Evolutionary conservation across 64 coral and sea anemone species (phyloP).

Genomic region (Orbicella faveolata): DNA sequence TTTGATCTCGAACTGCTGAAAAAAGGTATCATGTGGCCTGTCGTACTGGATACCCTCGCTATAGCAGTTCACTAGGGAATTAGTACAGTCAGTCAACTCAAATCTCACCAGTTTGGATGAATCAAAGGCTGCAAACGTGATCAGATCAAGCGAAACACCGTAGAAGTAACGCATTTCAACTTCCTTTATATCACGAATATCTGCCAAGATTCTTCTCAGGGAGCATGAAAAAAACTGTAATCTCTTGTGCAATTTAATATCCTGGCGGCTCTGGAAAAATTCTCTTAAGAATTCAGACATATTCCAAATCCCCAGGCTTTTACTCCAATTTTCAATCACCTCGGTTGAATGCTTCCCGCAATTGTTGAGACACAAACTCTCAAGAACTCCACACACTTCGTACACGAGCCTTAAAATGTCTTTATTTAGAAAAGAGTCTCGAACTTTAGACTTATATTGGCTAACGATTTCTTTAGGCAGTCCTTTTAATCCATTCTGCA

Average conservation of each 20-base stretch:
- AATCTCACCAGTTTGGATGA: constrained; percentile 4
- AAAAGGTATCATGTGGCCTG: neutral
- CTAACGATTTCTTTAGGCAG: neutral
- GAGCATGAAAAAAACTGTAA: neutral
- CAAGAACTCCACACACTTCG: neutral
- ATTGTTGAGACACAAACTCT: neutral
- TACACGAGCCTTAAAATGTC: neutral
- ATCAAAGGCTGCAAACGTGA: neutral
- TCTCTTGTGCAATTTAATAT: neutral
- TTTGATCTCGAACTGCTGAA: too few relatives aligned
- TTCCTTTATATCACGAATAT: neutral
- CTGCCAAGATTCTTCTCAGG: neutral
- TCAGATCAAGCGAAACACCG: neutral
- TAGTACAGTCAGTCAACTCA: neutral
- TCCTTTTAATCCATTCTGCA: neutral
- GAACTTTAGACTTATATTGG: neutral
- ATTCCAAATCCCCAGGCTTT: neutral
- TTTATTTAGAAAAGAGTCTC: neutral
- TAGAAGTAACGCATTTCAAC: neutral
- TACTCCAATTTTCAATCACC: neutral
- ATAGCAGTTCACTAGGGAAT: neutral
- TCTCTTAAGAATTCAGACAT: neutral
- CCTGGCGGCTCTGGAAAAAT: neutral
- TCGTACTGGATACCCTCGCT: neutral
- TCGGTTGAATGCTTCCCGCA: neutral